phyloP scores from a whole-genome alignment of 2,797 vertebrate genomes.

The Pangasius sanitwongsei region DNA sequence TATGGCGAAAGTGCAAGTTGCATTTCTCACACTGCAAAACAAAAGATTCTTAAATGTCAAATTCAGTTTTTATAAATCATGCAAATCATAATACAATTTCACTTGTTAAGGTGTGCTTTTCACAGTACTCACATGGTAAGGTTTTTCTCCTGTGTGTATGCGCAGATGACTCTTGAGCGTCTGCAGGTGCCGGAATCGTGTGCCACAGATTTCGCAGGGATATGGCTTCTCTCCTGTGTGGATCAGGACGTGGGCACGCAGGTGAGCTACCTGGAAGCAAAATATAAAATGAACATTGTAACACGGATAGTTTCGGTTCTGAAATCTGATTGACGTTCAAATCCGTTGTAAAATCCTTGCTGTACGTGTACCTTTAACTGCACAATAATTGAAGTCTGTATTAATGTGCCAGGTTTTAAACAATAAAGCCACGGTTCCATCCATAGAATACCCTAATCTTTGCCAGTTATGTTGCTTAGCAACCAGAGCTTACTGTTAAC shows the following conservation, averaged over 20 bases:
- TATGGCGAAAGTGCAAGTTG: conserved; percentile 99
- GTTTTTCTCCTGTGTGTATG: conserved; percentile 98
- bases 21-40: conserved; percentile 93
- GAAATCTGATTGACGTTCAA: not conserved
- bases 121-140: conserved; percentile 89
- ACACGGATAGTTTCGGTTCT: no score
- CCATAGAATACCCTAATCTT: not conserved
- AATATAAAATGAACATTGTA: not conserved
- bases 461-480: not conserved
- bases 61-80: not conserved
- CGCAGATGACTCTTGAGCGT: conserved; percentile 98
- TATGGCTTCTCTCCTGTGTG: conserved; percentile 99
- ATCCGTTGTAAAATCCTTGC: not conserved
- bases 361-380: no score
- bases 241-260: conserved; percentile 95
- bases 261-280: conserved; percentile 88
- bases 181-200: conserved; percentile 96
- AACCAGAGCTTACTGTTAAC: not conserved
- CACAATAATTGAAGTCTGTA: not conserved
- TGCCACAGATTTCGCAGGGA: conserved; percentile 97
- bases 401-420: not conserved
- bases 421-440: not conserved
- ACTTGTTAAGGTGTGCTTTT: not conserved
- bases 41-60: not conserved
- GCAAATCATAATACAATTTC: not conserved